These are phyloP conservation scores for Hyphantria cunea DNA, from an alignment of 1,140 invertebrate species.

Conservation along the genomic window DNA sequence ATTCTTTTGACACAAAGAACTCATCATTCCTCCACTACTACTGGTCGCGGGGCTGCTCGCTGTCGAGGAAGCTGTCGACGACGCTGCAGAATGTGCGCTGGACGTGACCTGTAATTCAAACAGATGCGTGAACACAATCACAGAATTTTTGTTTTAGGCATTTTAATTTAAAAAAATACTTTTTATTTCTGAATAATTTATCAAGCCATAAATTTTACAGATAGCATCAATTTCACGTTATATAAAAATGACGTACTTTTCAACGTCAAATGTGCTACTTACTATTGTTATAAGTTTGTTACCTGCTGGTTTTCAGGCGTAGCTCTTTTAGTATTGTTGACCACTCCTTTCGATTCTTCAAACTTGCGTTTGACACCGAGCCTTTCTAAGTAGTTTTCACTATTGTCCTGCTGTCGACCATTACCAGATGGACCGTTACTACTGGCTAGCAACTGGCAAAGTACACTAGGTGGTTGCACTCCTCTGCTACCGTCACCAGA, in stretches of 20 bases:
- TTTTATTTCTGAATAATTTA: too few species aligned
- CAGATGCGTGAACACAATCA: too few species aligned
- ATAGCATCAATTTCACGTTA: too few species aligned
- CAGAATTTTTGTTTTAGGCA: too few species aligned
- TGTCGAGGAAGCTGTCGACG: slow-evolving; percentile 46
- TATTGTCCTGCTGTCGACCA: slow-evolving; percentile 58
- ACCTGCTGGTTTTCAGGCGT: slow-evolving; percentile 86
- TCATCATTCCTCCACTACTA: slow-evolving; percentile 80
- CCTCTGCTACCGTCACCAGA: slow-evolving; percentile 69
- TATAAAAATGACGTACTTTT: too few species aligned
- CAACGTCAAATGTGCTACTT: too few species aligned
- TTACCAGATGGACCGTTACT: slow-evolving; percentile 74
- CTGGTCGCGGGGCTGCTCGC: slow-evolving; percentile 54
- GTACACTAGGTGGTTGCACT: slow-evolving; percentile 86
- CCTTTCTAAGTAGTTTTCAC: slow-evolving; percentile 81
- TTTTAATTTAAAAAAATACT: too few species aligned
- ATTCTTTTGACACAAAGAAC: slow-evolving; percentile 91
- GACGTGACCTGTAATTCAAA: slow-evolving; percentile 57
- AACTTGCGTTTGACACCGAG: slow-evolving; percentile 84
- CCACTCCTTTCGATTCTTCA: slow-evolving; percentile 78
- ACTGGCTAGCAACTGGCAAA: slow-evolving; percentile 90
- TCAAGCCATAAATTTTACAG: too few species aligned
- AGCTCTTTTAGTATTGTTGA: slow-evolving; percentile 78
- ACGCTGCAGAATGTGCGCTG: slow-evolving; percentile 51
- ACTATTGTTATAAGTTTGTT: background rate